These are phyloP conservation scores for Quadroppia sp. DNA, from an alignment of 2,888 invertebrate species.

Conservation along the genomic window DNA sequence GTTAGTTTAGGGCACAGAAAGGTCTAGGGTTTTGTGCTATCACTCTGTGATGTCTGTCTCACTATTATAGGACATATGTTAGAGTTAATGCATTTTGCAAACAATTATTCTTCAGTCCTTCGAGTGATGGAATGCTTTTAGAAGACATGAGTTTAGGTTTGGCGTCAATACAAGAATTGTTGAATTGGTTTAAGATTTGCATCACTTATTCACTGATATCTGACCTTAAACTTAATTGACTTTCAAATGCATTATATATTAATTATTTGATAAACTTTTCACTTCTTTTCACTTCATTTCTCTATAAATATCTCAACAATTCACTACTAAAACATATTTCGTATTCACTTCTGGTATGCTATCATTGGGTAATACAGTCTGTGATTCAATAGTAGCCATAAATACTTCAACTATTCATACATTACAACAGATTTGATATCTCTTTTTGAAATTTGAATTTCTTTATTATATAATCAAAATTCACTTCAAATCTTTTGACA, in stretches of 20 bases:
- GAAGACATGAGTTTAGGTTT: neutral
- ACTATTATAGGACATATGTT: conserved; percentile 4
- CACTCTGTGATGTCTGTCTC: neutral
- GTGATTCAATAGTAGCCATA: neutral
- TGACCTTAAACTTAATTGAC: conserved; percentile 27
- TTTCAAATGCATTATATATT: conserved; percentile 3
- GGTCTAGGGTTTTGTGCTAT: neutral
- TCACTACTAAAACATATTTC: neutral
- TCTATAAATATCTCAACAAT: neutral
- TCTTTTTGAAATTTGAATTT: neutral
- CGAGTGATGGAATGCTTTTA: neutral
- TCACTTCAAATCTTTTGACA: neutral
- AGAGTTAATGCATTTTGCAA: neutral
- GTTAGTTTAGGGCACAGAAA: neutral
- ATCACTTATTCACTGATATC: conserved; percentile 24
- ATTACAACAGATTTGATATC: neutral
- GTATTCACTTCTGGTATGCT: neutral
- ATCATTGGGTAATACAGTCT: neutral
- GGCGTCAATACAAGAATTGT: conserved; percentile 30
- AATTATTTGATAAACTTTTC: neutral
- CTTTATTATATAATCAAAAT: neutral
- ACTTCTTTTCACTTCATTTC: conserved; percentile 15
- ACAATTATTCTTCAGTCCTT: conserved; percentile 23
- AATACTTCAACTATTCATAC: neutral
- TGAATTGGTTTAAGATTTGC: conserved; percentile 21